phyloP scores from a whole-genome alignment of 2,113 vertebrate species.

The Odontesthes bonariensis region DNA sequence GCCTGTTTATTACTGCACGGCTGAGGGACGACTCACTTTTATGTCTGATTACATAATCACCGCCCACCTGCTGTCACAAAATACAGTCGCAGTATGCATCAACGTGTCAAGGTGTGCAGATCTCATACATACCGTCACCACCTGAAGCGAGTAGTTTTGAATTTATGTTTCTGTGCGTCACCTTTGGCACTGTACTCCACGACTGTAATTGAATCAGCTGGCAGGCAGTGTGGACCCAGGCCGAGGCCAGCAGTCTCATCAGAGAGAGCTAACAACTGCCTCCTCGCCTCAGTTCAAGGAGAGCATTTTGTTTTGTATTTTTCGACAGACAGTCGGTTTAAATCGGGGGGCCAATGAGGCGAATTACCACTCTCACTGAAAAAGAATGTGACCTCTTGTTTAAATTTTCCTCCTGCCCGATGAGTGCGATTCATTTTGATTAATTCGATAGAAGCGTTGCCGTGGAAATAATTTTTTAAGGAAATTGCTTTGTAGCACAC shows the following conservation, averaged over 20 bases:
- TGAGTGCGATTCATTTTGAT: slow-evolving; percentile 3
- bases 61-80: slow-evolving; percentile 13
- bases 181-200: slow-evolving; percentile 41
- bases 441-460: neutral
- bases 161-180: slow-evolving; percentile 38
- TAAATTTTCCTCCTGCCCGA: slow-evolving; percentile 10
- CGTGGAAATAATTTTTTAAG: neutral
- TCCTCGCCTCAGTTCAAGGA: slow-evolving; percentile 35
- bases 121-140: neutral
- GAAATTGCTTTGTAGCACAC: neutral
- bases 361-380: too few species aligned
- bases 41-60: slow-evolving; percentile 45
- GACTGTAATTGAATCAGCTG: slow-evolving; percentile 50
- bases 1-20: slow-evolving; percentile 36
- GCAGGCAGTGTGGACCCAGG: slow-evolving; percentile 27
- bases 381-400: too few species aligned
- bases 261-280: slow-evolving; percentile 46
- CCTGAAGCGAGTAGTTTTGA: slow-evolving; percentile 24
- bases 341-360: too few species aligned
- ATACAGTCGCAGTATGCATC: slow-evolving; percentile 4
- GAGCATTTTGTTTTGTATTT: slow-evolving; percentile 56
- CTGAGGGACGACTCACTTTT: slow-evolving; percentile 24
- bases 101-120: neutral
- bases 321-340: neutral
- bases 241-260: slow-evolving; percentile 53